Percentiles rank a stretch among this genome's conserved stretches.
phyloP scores from a whole-genome alignment of 2,797 vertebrate species.

The Limosa lapponica region DNA sequence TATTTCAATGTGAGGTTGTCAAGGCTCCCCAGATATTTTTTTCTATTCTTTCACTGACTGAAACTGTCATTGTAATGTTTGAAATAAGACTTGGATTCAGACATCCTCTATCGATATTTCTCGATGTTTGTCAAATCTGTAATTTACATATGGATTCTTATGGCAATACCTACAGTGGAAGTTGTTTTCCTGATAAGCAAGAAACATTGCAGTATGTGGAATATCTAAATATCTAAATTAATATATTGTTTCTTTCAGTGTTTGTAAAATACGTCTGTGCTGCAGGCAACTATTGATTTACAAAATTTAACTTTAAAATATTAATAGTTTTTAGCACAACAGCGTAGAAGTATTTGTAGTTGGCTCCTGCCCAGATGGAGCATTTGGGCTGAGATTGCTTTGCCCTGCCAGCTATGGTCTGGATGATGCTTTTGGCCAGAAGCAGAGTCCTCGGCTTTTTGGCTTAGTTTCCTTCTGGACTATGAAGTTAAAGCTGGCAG shows the following conservation, averaged over 20 bases:
- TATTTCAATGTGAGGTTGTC: background rate
- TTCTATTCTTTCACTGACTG: background rate
- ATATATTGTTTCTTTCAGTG: background rate
- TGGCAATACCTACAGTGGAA: background rate
- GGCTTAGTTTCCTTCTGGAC: background rate
- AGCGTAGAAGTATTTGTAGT: background rate
- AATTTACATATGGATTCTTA: background rate
- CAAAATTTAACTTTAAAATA: background rate
- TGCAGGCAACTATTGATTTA: background rate
- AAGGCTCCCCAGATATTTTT: background rate
- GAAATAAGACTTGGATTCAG: background rate
- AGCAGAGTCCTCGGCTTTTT: background rate
- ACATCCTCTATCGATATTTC: background rate
- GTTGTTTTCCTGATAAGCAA: background rate
- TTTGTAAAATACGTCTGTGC: background rate
- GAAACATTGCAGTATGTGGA: background rate
- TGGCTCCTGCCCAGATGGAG: background rate
- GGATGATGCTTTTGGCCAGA: background rate
- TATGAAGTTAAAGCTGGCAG: background rate
- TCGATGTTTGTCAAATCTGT: background rate
- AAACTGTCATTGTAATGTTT: background rate
- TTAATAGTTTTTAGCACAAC: background rate
- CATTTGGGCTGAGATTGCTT: background rate
- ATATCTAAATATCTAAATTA: background rate
- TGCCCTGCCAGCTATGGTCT: background rate